phyloP scores from a whole-genome alignment of 2,797 vertebrate species.

The Sebastes minor region DNA sequence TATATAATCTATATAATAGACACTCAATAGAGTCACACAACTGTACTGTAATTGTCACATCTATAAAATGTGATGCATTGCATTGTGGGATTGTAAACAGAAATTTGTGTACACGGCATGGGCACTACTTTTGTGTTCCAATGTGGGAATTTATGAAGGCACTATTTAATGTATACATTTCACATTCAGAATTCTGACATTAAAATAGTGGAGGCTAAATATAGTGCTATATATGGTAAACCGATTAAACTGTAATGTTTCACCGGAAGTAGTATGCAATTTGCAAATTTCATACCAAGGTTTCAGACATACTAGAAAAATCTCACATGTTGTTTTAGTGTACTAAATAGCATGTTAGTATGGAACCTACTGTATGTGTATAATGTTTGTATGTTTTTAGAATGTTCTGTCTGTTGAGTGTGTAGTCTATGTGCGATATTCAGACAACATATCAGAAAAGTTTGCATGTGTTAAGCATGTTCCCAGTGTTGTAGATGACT shows the following conservation, averaged over 20 bases:
- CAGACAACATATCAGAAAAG: not conserved
- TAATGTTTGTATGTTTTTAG: not conserved
- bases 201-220: not conserved
- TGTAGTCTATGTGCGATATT: not conserved
- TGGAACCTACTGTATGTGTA: not conserved
- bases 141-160: too few species aligned
- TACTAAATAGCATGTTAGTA: not conserved
- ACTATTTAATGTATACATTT: not conserved
- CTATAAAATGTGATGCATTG: not conserved
- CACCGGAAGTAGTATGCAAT: too few species aligned
- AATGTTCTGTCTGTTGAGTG: not conserved
- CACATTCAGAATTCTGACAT: not conserved
- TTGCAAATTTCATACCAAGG: too few species aligned
- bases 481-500: constrained; percentile 8
- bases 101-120: not conserved
- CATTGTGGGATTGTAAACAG: not conserved
- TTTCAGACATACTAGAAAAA: too few species aligned
- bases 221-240: not conserved
- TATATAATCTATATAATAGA: not conserved
- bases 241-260: too few species aligned
- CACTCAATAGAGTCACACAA: not conserved
- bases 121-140: not conserved
- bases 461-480: constrained; percentile 28
- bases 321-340: too few species aligned
- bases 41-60: not conserved